phyloP scores from a whole-genome alignment of 37 sponge, comb jelly and placozoan genomes.

The Haliclona indistincta region DNA sequence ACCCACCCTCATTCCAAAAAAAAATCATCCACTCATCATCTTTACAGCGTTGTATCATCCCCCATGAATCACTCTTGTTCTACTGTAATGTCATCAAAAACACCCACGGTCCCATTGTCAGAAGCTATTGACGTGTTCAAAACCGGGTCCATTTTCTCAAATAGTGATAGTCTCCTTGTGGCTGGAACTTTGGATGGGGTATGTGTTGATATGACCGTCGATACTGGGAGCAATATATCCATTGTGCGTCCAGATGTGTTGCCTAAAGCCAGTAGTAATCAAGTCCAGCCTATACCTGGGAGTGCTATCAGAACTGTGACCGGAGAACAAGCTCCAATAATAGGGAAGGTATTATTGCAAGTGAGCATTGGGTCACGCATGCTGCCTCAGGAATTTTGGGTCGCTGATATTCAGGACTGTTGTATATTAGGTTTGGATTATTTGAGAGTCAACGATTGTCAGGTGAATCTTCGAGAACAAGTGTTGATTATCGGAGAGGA shows the following conservation, averaged over 20 bases:
- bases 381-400: constrained; percentile 22
- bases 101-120: too few species aligned
- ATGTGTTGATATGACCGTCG: constrained; percentile 21
- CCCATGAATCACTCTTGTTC: too few species aligned
- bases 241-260: constrained; percentile 18
- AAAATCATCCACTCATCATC: too few species aligned
- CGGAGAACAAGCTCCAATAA: constrained; percentile 18
- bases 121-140: constrained; percentile 6
- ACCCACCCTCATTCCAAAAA: too few species aligned
- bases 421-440: constrained; percentile 37
- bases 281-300: too few species aligned
- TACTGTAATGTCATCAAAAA: too few species aligned
- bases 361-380: constrained; percentile 9
- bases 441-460: constrained; percentile 19
- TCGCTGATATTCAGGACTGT: constrained; percentile 27
- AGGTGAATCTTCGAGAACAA: constrained; percentile 19
- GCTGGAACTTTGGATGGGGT: constrained; percentile 18
- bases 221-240: constrained; percentile 36
- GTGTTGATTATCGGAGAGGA: background rate
- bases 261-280: background rate
- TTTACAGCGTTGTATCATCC: too few species aligned
- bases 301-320: constrained; percentile 44
- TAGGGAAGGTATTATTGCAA: background rate
- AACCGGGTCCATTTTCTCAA: constrained; percentile 15
- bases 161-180: constrained; percentile 17